These are phyloP conservation scores for Ellobium chinense DNA, from an alignment of 2,888 invertebrate species.

Conservation along the genomic window DNA sequence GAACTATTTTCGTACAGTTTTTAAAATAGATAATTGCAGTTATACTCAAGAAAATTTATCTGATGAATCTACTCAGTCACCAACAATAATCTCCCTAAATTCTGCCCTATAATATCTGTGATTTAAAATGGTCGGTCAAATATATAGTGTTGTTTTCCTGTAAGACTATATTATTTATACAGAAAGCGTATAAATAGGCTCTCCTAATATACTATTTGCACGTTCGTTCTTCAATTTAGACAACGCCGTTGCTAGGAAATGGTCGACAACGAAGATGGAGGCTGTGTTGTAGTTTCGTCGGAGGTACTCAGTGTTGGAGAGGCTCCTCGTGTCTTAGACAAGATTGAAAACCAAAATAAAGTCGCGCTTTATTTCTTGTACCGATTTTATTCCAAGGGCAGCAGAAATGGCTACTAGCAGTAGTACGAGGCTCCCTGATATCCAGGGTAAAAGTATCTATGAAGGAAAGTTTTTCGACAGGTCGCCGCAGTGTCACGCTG, in stretches of 20 bases:
- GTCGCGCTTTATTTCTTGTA: neutral
- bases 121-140: no score
- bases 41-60: no score
- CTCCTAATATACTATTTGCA: neutral
- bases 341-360: neutral
- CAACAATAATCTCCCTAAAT: no score
- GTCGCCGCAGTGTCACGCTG: conserved; percentile 67
- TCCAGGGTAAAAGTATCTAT: conserved; percentile 66
- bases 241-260: conserved; percentile 37
- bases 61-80: no score
- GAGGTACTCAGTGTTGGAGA: no score
- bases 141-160: no score
- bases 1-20: no score
- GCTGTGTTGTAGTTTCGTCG: neutral
- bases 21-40: no score
- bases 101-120: no score
- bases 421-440: conserved; percentile 58
- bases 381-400: neutral
- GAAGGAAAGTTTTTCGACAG: conserved; percentile 73
- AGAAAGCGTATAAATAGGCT: no score
- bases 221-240: neutral
- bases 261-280: conserved; percentile 36
- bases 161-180: no score
- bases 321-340: neutral
- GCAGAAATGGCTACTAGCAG: conserved; percentile 23